Evolutionary conservation across 2,888 invertebrate genomes (phyloP).

Genomic region (Tetrapedia diversipes): DNA sequence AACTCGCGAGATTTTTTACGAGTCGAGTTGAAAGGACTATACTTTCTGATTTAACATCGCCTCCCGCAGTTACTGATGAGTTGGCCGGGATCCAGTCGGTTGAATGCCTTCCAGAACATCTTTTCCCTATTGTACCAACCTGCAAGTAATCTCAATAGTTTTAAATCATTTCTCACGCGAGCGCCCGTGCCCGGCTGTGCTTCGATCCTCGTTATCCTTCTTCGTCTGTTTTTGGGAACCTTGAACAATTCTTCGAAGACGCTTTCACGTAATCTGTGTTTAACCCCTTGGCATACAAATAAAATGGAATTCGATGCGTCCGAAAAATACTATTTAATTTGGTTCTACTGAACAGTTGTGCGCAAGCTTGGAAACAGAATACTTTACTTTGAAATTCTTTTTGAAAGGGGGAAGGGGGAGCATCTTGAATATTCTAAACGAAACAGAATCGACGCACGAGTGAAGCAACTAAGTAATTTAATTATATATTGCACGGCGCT

Average conservation of each 20-base stretch:
- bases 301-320: too few relatives aligned
- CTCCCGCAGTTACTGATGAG: slow-evolving; percentile 72
- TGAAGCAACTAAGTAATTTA: too few relatives aligned
- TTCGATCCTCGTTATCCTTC: slow-evolving; percentile 31
- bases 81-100: slow-evolving; percentile 72
- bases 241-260: neutral
- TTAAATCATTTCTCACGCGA: slow-evolving; percentile 63
- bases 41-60: slow-evolving; percentile 66
- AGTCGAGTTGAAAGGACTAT: slow-evolving; percentile 15
- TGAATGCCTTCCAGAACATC: slow-evolving; percentile 70
- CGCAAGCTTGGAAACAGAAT: too few relatives aligned
- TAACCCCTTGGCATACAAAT: too few relatives aligned
- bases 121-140: slow-evolving; percentile 69
- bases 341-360: too few relatives aligned
- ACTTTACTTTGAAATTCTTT: too few relatives aligned
- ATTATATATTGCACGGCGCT: too few relatives aligned
- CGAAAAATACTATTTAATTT: too few relatives aligned
- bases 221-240: neutral
- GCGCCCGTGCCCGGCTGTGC: neutral
- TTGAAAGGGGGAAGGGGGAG: too few relatives aligned
- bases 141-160: slow-evolving; percentile 70
- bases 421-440: too few relatives aligned
- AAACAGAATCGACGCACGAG: too few relatives aligned
- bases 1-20: slow-evolving; percentile 38
- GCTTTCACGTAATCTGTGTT: neutral